Base-by-base conservation (phyloP, 2,888 invertebrate genomes). In the Diloba caeruleocephala region DNA sequence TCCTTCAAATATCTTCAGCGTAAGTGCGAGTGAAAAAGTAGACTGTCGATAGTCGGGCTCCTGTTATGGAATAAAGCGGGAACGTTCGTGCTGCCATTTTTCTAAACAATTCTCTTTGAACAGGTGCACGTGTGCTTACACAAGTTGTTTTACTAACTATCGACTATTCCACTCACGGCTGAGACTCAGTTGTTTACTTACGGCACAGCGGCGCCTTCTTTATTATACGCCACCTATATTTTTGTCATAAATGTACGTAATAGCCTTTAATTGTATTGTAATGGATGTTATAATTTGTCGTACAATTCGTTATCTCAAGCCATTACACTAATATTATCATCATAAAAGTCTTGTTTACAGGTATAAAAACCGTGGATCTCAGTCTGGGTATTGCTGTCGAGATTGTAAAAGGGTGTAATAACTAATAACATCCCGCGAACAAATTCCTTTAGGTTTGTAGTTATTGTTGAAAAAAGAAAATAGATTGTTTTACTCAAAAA, bases 41-140 rank as follows among this genome's bases (percentile, higher is more conserved):
- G 26, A 36, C 8, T 36, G 10, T 33, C 29, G 33, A 29, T 53
- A 52, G 53, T 36, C 54, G n/a, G 50, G 44, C 50, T 59, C 51
- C 56, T 71, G 61, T 66, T 77, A 61, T 67, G 72, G 70, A 61
- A 64, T 65, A 72, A 59, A 60, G 46, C 53, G 63, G 54, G 64
- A 57, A 57, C 66, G 68, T 52, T 65, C 63, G 68, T 73, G 75
- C 39, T 42, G 71, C 56, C 46, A 67, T 73, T 81, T 77, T 60
- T 80, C 73, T 78, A 83, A 84, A 85, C 84, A 84, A 80, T 78
- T 73, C 77, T 85, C 88, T 89, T 90, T 90, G 84, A 83, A 87
- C 89, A 92, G 92, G 90, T 92, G 92, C 88, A 83, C 79, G 81
- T 85, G 81, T 84, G 85, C 78, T 84, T 79, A 72, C 72, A 81